A percentile compares a stretch with the other conserved stretches of the same genome.
Evolutionary conservation across 2,888 invertebrate genomes (phyloP).

Genomic region (Sphinx pinastri): DNA sequence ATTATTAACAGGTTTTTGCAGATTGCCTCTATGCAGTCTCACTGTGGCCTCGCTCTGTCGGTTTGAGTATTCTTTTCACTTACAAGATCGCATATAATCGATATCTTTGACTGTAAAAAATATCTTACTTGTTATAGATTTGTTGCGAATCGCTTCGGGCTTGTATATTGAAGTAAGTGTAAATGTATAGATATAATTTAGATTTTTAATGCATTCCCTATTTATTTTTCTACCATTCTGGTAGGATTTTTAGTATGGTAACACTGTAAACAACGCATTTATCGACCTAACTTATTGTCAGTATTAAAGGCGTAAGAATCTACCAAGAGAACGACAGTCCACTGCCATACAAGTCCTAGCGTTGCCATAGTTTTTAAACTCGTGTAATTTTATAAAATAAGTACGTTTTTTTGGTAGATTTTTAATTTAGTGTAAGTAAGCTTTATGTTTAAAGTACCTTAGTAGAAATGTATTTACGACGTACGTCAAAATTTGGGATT

Average conservation of each 20-base stretch:
- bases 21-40: no score
- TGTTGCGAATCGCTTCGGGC: slow-evolving; percentile 27
- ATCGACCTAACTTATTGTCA: slow-evolving; percentile 65
- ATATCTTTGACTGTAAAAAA: slow-evolving; percentile 25
- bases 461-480: neutral
- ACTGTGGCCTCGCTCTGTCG: no score
- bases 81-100: neutral
- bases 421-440: slow-evolving; percentile 47
- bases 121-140: slow-evolving; percentile 22
- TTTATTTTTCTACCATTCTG: slow-evolving; percentile 43
- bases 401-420: slow-evolving; percentile 52
- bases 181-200: slow-evolving; percentile 26
- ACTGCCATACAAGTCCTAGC: slow-evolving; percentile 15
- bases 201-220: slow-evolving; percentile 50
- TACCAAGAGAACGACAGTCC: slow-evolving; percentile 26
- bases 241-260: slow-evolving; percentile 40
- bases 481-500: neutral
- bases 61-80: no score
- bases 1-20: no score
- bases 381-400: neutral
- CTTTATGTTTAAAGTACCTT: slow-evolving; percentile 57
- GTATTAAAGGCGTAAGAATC: slow-evolving; percentile 59
- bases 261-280: slow-evolving; percentile 63
- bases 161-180: slow-evolving; percentile 26
- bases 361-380: slow-evolving; percentile 15